Conservation (phyloP, 2,113 vertebrate species). For the Neofelis nebulosa region DNA sequence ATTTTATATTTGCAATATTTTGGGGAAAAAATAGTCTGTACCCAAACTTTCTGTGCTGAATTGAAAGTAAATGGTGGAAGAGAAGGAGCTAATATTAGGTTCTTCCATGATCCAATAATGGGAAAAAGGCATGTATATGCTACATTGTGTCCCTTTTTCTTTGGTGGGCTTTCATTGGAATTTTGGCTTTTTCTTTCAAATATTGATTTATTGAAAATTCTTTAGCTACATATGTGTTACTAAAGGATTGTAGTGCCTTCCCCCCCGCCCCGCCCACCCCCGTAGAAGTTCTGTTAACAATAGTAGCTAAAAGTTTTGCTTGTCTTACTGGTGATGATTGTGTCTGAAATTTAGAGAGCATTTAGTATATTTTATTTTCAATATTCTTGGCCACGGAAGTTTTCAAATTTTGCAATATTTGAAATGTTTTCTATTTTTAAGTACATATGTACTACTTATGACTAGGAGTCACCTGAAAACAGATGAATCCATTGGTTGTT, state of each 20-base stretch:
- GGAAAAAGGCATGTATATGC: neutral
- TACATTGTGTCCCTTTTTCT: neutral
- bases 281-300: neutral
- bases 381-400: neutral
- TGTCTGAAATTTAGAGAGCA: neutral
- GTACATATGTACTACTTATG: neutral
- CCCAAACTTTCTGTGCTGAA: neutral
- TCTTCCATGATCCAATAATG: neutral
- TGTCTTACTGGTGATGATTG: neutral
- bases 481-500: neutral
- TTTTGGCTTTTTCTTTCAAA: neutral
- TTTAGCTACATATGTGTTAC: neutral
- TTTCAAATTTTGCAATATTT: neutral
- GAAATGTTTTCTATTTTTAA: neutral
- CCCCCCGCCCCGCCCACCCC: rapidly evolving
- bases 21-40: neutral
- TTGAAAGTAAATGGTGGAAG: neutral
- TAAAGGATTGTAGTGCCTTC: neutral
- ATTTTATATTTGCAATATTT: neutral
- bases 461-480: neutral
- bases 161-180: neutral
- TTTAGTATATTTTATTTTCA: neutral
- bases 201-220: neutral
- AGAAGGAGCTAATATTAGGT: neutral
- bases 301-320: neutral